Base-by-base conservation (phyloP, 2,113 vertebrate species). In the Psittacus erithacus region DNA sequence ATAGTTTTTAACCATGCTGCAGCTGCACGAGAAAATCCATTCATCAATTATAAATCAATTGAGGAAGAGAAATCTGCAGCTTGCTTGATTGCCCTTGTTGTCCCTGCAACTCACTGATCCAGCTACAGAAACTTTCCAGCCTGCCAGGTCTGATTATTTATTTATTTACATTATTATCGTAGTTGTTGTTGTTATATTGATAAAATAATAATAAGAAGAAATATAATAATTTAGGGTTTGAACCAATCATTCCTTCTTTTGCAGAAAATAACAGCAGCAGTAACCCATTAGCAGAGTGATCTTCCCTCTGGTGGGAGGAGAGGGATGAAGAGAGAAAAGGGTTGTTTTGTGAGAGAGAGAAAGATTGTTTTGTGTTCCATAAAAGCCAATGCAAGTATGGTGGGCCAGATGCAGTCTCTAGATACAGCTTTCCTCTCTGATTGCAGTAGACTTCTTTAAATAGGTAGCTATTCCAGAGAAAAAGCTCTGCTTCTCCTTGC, bases 41-140 rank as follows among this genome's bases (percentile, higher is more conserved):
- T 94, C 86, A 97, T 96, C 95, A 96, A 95, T 96, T 96, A 94
- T 96, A 96, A 94, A 97, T 97, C 92, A 91, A 77, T 90, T 80
- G 77, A 94, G 81, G 52, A 88, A 93, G 86, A 92, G 44, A 93
- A 96, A 91, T 93, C 77, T 92, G 90, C 88, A 86, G 69, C 86
- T 93, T 0, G 1, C 57, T 74, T 93, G 73, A 50, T 73, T 92
- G 77, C 73, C 28, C 80, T 95, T 79, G 62, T 52, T 92, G 79
- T 86, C 80, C 69, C 91, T 93, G 69, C 83, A 88, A 62, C 77
- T 84, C 69, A 46, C 62, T 82, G 76, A 89, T 88, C 52, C 73
- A 63, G 55, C 84, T 70, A 71, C 57, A 91, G 69, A 89, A 93
- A 91, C 43, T 93, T 91, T 70, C 35, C 84, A 92, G 73, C 38